Conservation (phyloP, 23 tunicate species). For the Corella eumyota region DNA sequence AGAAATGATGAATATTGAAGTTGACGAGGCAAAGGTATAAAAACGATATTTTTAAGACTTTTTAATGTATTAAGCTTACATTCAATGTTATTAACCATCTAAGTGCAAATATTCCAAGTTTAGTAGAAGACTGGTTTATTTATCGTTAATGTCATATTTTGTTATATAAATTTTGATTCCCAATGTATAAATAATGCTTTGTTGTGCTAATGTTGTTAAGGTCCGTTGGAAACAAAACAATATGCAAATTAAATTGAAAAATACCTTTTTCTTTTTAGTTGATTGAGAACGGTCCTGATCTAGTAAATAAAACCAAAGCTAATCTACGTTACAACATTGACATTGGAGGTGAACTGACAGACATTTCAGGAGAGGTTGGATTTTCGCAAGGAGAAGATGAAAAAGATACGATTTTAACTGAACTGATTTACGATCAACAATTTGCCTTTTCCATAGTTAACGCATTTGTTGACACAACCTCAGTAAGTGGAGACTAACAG, state of each 20-base stretch:
- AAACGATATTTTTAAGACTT: too few relatives aligned
- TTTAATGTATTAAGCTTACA: too few relatives aligned
- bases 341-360: constrained; percentile 34
- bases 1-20: constrained; percentile 30
- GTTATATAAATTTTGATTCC: too few relatives aligned
- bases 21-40: constrained; percentile 24
- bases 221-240: too few relatives aligned
- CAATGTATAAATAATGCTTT: too few relatives aligned
- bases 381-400: constrained; percentile 17
- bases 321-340: constrained; percentile 16
- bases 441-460: constrained; percentile 3
- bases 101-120: too few relatives aligned
- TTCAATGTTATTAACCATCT: too few relatives aligned
- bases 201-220: too few relatives aligned
- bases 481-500: constrained; percentile 14
- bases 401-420: constrained; percentile 2
- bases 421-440: constrained; percentile 3
- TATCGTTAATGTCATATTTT: too few relatives aligned
- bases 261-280: constrained; percentile 11
- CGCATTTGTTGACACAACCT: constrained; percentile 16
- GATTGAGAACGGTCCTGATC: constrained; percentile 21
- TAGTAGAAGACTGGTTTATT: too few relatives aligned
- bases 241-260: too few relatives aligned
- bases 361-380: constrained; percentile 29
- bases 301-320: constrained; percentile 30